Evolutionary conservation across 2,888 invertebrate genomes (phyloP).

Genomic region (Dynastes grantii): DNA sequence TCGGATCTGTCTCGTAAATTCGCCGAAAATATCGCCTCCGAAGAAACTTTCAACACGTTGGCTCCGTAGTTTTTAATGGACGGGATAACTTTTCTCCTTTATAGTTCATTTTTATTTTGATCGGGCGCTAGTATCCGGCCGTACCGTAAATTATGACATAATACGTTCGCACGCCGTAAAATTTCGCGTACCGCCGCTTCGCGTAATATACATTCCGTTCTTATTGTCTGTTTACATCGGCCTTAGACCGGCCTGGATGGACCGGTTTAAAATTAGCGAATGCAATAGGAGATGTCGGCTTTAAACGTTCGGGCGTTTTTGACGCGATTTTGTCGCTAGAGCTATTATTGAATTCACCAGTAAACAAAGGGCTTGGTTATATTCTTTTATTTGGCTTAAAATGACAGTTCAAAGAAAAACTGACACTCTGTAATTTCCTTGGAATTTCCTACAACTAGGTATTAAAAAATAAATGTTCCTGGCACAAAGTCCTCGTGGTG

Average conservation of each 20-base stretch:
- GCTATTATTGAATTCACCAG: too few relatives aligned
- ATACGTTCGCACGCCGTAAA: slow-evolving; percentile 37
- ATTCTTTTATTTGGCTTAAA: too few relatives aligned
- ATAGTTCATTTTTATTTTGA: slow-evolving; percentile 36
- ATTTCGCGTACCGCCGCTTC: slow-evolving; percentile 26
- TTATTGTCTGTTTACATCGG: slow-evolving; percentile 31
- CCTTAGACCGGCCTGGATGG: too few relatives aligned
- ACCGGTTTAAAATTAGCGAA: slow-evolving; percentile 24
- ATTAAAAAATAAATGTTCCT: too few relatives aligned
- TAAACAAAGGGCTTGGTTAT: too few relatives aligned
- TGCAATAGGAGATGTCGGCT: too few relatives aligned
- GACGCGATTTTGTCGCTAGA: too few relatives aligned
- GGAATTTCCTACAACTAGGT: too few relatives aligned
- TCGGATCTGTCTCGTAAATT: slow-evolving; percentile 17
- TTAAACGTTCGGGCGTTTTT: too few relatives aligned
- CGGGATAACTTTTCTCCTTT: slow-evolving; percentile 30
- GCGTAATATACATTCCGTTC: slow-evolving; percentile 37
- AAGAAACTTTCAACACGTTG: slow-evolving; percentile 30
- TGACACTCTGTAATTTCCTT: too few relatives aligned
- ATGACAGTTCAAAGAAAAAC: too few relatives aligned
- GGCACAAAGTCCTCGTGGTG: too few relatives aligned
- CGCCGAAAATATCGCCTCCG: slow-evolving; percentile 18
- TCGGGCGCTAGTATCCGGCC: slow-evolving; percentile 20
- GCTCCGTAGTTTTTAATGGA: slow-evolving; percentile 23
- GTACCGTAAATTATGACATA: slow-evolving; percentile 33